Conservation (phyloP, 2,113 vertebrate genomes). For the Verasper variegatus region DNA sequence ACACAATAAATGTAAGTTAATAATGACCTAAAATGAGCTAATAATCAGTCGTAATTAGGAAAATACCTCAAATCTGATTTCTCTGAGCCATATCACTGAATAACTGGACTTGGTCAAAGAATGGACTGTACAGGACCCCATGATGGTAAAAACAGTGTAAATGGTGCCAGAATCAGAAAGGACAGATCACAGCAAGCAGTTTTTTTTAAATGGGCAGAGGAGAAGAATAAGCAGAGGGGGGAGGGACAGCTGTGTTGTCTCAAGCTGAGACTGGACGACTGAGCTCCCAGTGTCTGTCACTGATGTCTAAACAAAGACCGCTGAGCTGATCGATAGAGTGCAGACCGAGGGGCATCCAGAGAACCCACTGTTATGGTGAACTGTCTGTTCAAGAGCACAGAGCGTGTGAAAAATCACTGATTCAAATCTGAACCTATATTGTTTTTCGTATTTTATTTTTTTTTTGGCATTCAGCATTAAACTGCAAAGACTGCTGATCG, state of each 20-base stretch:
- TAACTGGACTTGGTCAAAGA: background rate
- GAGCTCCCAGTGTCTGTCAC: conserved; percentile 63
- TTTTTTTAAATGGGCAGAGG: conserved; percentile 64
- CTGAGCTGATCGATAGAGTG: conserved; percentile 61
- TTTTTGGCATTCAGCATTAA: conserved; percentile 26
- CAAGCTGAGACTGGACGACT: conserved; percentile 58
- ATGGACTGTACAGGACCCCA: background rate
- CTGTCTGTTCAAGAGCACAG: conserved; percentile 12
- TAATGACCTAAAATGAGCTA: too few species aligned
- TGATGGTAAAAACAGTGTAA: background rate
- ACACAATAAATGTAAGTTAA: too few species aligned
- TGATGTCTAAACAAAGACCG: conserved; percentile 68
- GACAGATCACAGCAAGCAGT: conserved; percentile 67
- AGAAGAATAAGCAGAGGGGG: conserved; percentile 5
- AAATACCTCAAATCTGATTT: too few species aligned
- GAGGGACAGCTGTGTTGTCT: conserved; percentile 49
- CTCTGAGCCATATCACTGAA: background rate
- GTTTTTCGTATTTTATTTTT: background rate
- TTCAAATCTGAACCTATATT: conserved; percentile 14
- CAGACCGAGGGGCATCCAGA: conserved; percentile 33
- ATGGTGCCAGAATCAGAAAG: conserved; percentile 28
- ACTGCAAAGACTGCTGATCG: conserved; percentile 22
- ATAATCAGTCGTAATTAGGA: too few species aligned
- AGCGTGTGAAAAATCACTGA: conserved; percentile 12
- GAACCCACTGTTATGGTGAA: conserved; percentile 35